Conservation (phyloP, 2,113 vertebrate species). For the Carlito syrichta region DNA sequence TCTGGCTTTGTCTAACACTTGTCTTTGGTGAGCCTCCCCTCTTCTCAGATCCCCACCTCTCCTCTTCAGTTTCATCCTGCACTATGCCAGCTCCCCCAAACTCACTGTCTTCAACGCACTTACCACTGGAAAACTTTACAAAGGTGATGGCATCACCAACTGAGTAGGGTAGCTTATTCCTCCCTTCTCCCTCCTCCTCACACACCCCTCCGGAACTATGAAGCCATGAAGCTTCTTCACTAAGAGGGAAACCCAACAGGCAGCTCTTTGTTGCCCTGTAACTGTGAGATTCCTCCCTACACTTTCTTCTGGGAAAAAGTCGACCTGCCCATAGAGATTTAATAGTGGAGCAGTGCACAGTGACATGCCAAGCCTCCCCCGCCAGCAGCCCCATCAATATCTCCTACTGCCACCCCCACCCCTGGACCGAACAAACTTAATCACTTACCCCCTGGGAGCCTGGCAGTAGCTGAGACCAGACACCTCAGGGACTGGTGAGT, state of each 20-base stretch:
- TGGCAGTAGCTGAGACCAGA: slow-evolving; percentile 54
- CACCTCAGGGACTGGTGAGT: slow-evolving; percentile 47
- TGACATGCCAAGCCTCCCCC: neutral
- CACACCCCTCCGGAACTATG: neutral
- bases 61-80: neutral
- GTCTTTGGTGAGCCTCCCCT: neutral
- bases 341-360: slow-evolving; percentile 28
- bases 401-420: neutral
- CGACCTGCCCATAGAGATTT: slow-evolving; percentile 48
- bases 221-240: slow-evolving; percentile 45
- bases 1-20: neutral
- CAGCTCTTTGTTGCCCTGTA: slow-evolving; percentile 49
- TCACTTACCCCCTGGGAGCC: slow-evolving; percentile 66
- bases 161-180: neutral
- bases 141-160: neutral
- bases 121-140: slow-evolving; percentile 35
- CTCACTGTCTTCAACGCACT: neutral
- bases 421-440: slow-evolving; percentile 69
- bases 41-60: neutral
- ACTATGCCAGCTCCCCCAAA: neutral
- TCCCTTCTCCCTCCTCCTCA: neutral
- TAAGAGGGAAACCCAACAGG: slow-evolving; percentile 8
- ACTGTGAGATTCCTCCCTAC: slow-evolving; percentile 45
- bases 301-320: slow-evolving; percentile 39
- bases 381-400: neutral